Conservation (phyloP, 2,888 invertebrate species). For the Lasioglossum lativentre region DNA sequence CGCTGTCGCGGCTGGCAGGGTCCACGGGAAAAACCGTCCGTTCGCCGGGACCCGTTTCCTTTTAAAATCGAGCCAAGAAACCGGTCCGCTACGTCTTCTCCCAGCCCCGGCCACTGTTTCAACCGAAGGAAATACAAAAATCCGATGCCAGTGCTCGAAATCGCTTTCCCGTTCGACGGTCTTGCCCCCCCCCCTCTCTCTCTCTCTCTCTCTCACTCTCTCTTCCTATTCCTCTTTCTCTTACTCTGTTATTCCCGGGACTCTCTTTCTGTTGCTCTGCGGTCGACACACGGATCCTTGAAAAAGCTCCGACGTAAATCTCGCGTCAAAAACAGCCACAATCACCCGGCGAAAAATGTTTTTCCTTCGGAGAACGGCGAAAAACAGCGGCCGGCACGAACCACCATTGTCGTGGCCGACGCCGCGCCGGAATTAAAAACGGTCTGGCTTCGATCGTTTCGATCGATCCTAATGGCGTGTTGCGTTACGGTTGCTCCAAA, state of each 20-base stretch:
- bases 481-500: background rate
- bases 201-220: background rate
- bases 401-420: background rate
- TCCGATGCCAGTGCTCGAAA: slow-evolving; percentile 10
- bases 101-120: background rate
- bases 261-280: background rate
- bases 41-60: slow-evolving; percentile 25
- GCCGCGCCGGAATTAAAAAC: background rate
- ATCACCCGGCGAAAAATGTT: background rate
- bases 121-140: slow-evolving; percentile 8
- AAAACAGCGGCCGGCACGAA: background rate
- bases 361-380: background rate
- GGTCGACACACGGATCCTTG: background rate
- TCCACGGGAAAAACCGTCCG: slow-evolving; percentile 38
- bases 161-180: slow-evolving; percentile 11
- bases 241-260: background rate
- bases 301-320: slow-evolving; percentile 14
- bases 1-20: slow-evolving; percentile 16
- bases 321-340: slow-evolving; percentile 3
- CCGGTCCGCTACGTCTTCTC: background rate
- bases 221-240: background rate
- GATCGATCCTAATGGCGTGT: slow-evolving; percentile 1
- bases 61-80: slow-evolving; percentile 27
- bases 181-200: background rate
- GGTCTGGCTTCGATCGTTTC: background rate